Evolutionary conservation across 2,888 invertebrate species (phyloP), one percentile per base, ranked within the genome.

Genomic region (Heliconius sara): DNA sequence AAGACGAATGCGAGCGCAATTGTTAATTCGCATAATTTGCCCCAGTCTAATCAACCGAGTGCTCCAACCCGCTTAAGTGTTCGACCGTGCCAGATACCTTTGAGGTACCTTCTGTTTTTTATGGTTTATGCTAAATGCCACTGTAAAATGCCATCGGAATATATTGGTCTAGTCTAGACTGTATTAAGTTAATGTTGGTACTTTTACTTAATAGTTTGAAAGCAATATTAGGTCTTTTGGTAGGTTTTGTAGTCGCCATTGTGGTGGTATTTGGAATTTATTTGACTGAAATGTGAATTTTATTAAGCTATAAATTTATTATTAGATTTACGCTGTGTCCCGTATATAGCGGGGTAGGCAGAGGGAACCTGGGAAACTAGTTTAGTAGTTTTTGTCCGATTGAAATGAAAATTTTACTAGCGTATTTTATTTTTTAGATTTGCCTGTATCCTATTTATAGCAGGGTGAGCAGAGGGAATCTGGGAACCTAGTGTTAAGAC

Each of bases 11-110:
- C 83, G 78, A 83, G 77, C 82, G 83, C 83, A 81, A 85, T 84
- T 81, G 85, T 87, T 90, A 90, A 91, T 92, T 89, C 89, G 86
- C 88, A 91, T 91, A 91, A 91, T 90, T 90, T 88, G 84, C 87
- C 84, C 79, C 80, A 83, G 85, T 87, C 89, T 90, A 92, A 92
- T 92, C 91, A 91, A 88, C 84, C 90, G 84, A 91, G 90, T 91
- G 91, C 87, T 89, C 85, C 83, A 70, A 82, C 39, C 39, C 74
- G 73, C 60, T 68, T 78, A 78, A 78, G 73, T 66, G 57, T 6
- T 78, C 72, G 72, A 66, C 72, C 72, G 68, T 74, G 78, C 78
- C 78, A 78, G 52, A 19, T 52, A 52, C 19, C 52, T 52, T 52
- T 6, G 19, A 78, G 67, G 63, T 81, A 79, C 79, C 79, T 81